Conservation (phyloP, 2,888 invertebrate genomes). For the Phlogophora meticulosa region DNA sequence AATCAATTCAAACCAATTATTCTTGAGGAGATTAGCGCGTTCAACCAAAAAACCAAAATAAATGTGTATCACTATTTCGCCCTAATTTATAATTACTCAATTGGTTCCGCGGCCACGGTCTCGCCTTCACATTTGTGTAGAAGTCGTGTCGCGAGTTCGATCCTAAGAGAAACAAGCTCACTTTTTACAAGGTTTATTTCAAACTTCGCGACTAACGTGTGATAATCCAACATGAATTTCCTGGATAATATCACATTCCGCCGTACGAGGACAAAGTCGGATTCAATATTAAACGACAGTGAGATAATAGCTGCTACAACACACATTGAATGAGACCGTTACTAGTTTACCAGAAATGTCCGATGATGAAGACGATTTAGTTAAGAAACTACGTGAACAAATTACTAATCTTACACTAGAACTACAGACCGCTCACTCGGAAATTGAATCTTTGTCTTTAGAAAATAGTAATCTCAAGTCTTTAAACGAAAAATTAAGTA, state of each 20-base stretch:
- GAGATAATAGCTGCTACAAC: not conserved
- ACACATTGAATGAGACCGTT: not conserved
- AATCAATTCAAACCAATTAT: no score
- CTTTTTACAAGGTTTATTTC: no score
- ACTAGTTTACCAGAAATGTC: not conserved
- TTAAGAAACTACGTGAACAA: not conserved
- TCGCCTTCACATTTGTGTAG: no score
- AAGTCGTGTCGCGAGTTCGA: no score
- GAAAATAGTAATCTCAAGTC: constrained; percentile 2
- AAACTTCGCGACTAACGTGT: no score
- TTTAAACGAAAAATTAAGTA: not conserved
- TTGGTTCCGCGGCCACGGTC: not conserved
- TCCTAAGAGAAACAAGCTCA: no score
- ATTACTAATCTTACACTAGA: not conserved
- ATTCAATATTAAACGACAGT: not conserved
- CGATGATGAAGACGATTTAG: not conserved
- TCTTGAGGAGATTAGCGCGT: no score
- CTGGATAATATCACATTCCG: no score
- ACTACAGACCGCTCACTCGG: not conserved
- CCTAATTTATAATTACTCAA: no score
- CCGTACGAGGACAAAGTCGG: not conserved
- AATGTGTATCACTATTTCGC: not conserved
- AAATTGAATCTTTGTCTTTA: not conserved
- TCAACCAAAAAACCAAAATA: no score
- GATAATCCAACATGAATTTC: no score